Evolutionary conservation across 2,888 invertebrate genomes (phyloP).

Genomic region (Agriopis marginaria): DNA sequence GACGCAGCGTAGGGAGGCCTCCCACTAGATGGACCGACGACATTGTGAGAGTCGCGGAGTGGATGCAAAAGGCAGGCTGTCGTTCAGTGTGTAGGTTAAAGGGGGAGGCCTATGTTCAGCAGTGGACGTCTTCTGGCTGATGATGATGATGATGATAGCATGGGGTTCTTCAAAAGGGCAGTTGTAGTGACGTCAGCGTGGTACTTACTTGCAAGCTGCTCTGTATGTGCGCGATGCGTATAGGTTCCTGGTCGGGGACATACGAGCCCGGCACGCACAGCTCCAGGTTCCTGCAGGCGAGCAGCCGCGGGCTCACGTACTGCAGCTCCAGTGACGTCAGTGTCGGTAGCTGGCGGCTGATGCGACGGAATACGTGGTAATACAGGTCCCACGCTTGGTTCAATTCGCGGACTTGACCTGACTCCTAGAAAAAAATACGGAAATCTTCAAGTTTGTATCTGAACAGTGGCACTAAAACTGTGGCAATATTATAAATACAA

Average conservation of each 20-base stretch:
- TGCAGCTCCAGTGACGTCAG: slow-evolving; percentile 96
- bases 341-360: slow-evolving; percentile 97
- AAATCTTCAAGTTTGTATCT: not conserved
- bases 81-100: too few relatives aligned
- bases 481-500: too few relatives aligned
- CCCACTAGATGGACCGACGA: too few relatives aligned
- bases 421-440: slow-evolving; percentile 78
- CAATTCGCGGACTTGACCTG: slow-evolving; percentile 95
- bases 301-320: slow-evolving; percentile 97
- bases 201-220: slow-evolving; percentile 93
- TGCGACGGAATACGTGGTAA: slow-evolving; percentile 98
- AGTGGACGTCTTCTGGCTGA: too few relatives aligned
- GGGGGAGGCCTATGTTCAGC: too few relatives aligned
- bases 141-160: too few relatives aligned
- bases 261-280: slow-evolving; percentile 99
- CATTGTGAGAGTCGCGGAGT: too few relatives aligned
- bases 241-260: slow-evolving; percentile 95
- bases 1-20: too few relatives aligned
- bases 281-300: slow-evolving; percentile 96
- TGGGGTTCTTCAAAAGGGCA: not conserved
- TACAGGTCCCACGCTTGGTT: slow-evolving; percentile 99
- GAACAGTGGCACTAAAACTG: not conserved
- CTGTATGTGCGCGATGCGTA: slow-evolving; percentile 96
- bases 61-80: too few relatives aligned
- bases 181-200: not conserved